These are phyloP conservation scores for Beris morrisii DNA, from an alignment of 2,888 invertebrate genomes.

Conservation along the genomic window DNA sequence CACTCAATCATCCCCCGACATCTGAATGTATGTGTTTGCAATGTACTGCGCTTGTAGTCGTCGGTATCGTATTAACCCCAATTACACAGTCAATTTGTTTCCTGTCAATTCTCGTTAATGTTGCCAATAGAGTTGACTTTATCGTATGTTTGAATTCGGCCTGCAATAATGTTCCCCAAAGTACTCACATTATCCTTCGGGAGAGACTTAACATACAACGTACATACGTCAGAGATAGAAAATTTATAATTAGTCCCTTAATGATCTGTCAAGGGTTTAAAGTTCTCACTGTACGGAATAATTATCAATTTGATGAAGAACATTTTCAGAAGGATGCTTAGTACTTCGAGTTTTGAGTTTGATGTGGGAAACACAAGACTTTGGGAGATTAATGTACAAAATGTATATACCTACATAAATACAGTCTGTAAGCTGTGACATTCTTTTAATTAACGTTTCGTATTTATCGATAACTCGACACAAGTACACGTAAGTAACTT, in stretches of 20 bases:
- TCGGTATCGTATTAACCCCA: slow-evolving; percentile 28
- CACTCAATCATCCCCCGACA: slow-evolving; percentile 17
- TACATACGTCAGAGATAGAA: background rate
- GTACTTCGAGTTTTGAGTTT: no score
- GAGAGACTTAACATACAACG: slow-evolving; percentile 4
- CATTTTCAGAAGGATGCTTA: no score
- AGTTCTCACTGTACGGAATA: background rate
- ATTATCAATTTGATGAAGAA: no score
- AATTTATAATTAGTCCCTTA: slow-evolving; percentile 29
- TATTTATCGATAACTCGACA: no score
- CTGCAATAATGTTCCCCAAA: slow-evolving; percentile 1
- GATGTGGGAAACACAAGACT: no score
- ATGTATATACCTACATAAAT: no score
- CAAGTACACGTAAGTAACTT: no score
- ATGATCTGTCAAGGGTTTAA: slow-evolving; percentile 23
- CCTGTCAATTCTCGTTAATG: slow-evolving; percentile 27
- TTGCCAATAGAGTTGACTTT: slow-evolving; percentile 17
- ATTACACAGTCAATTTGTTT: slow-evolving; percentile 32
- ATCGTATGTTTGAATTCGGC: slow-evolving; percentile 14
- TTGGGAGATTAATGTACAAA: no score
- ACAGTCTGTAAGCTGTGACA: no score
- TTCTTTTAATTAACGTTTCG: no score
- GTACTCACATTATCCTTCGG: background rate
- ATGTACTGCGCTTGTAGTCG: background rate
- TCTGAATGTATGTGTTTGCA: background rate